These are phyloP conservation scores for Heliconius melpomene DNA, from an alignment of 1,140 invertebrate genomes.

Conservation along the genomic window DNA sequence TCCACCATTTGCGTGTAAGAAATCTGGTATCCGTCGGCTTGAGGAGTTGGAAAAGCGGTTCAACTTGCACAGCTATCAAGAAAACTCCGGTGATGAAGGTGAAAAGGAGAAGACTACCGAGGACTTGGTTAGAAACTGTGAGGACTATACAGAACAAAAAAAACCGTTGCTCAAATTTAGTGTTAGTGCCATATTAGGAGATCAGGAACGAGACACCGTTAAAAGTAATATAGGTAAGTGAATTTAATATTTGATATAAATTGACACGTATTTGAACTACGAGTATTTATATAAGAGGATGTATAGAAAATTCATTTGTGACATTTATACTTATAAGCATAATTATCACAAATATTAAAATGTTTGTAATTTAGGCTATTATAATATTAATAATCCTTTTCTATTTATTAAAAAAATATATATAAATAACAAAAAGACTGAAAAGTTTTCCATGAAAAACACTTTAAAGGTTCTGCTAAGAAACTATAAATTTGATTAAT, in stretches of 20 bases:
- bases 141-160: constrained; percentile 67
- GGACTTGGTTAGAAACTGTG: constrained; percentile 70
- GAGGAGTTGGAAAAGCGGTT: constrained; percentile 73
- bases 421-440: too few species aligned
- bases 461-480: too few species aligned
- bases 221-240: constrained; percentile 64
- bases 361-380: too few species aligned
- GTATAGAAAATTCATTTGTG: too few species aligned
- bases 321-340: too few species aligned
- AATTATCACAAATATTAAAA: too few species aligned
- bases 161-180: constrained; percentile 95
- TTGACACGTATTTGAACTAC: too few species aligned
- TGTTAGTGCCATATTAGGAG: constrained; percentile 93
- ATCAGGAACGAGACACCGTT: constrained; percentile 46
- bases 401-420: too few species aligned
- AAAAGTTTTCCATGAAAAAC: too few species aligned
- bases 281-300: too few species aligned
- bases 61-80: constrained; percentile 63
- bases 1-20: constrained; percentile 68
- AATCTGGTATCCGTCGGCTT: constrained; percentile 63
- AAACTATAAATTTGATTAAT: too few species aligned
- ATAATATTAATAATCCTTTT: too few species aligned
- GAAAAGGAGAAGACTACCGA: constrained; percentile 58
- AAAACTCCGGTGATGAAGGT: constrained; percentile 66
- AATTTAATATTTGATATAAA: neutral